These are phyloP conservation scores for Anneissia japonica DNA, from an alignment of 35 echinoderm and acorn worm species.

Conservation along the genomic window DNA sequence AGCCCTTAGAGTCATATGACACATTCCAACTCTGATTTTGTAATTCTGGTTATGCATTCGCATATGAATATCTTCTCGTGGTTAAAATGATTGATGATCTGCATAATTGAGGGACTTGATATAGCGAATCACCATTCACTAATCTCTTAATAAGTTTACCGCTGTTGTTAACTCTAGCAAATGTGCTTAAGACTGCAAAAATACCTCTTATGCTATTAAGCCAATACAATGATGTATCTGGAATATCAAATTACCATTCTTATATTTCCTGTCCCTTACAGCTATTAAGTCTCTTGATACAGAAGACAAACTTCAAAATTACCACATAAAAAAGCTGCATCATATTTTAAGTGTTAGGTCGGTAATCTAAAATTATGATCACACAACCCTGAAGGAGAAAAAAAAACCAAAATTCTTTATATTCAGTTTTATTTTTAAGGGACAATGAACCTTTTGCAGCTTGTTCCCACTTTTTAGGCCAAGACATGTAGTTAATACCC, in stretches of 20 bases:
- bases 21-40: background rate
- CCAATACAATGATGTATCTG: background rate
- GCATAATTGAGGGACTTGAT: slow-evolving; percentile 1
- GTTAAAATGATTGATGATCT: background rate
- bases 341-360: too few relatives aligned
- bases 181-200: background rate
- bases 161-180: background rate
- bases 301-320: background rate
- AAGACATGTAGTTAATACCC: background rate
- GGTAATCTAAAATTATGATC: too few relatives aligned
- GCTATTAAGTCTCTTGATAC: background rate
- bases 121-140: background rate
- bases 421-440: background rate
- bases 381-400: too few relatives aligned
- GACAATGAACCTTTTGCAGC: background rate
- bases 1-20: background rate
- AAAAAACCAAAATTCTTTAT: background rate
- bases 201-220: slow-evolving; percentile 1
- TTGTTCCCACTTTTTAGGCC: background rate
- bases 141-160: slow-evolving; percentile 2
- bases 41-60: background rate
- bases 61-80: background rate
- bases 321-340: background rate
- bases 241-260: slow-evolving; percentile 2
- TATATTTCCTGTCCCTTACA: slow-evolving; percentile 1